Conservation (phyloP, 2,113 vertebrate genomes). For the Panthera tigris region DNA sequence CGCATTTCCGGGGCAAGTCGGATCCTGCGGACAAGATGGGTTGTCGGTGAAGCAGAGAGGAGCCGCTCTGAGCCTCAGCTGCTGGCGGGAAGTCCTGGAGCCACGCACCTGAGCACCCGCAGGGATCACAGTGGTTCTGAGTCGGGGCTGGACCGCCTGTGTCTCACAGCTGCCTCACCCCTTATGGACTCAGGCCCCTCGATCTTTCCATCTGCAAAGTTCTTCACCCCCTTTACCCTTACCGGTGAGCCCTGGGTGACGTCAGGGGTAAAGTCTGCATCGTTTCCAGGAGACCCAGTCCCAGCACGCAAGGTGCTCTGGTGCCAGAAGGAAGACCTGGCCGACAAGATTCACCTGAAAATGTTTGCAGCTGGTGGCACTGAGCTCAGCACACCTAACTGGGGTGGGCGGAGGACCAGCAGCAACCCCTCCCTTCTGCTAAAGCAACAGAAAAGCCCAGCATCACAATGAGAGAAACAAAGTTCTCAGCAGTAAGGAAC, state of each 20-base stretch:
- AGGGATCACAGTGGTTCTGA: fast-evolving
- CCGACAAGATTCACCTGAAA: neutral
- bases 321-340: neutral
- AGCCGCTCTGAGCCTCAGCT: neutral
- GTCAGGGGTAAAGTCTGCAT: no score
- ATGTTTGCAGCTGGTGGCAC: neutral
- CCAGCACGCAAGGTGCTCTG: neutral
- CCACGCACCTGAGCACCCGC: fast-evolving
- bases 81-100: neutral
- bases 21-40: neutral
- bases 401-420: neutral
- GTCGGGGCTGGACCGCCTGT: neutral
- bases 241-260: neutral
- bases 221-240: neutral
- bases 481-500: no score
- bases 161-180: neutral
- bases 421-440: neutral
- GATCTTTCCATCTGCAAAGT: neutral
- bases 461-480: neutral
- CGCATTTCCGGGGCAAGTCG: neutral
- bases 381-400: neutral
- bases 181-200: neutral
- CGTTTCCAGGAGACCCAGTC: neutral
- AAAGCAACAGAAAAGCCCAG: fast-evolving
- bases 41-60: neutral